A percentile compares a stretch with the other conserved stretches of the same genome.
Conservation (phyloP, 2,113 vertebrate species). For the Menidia beryllina region DNA sequence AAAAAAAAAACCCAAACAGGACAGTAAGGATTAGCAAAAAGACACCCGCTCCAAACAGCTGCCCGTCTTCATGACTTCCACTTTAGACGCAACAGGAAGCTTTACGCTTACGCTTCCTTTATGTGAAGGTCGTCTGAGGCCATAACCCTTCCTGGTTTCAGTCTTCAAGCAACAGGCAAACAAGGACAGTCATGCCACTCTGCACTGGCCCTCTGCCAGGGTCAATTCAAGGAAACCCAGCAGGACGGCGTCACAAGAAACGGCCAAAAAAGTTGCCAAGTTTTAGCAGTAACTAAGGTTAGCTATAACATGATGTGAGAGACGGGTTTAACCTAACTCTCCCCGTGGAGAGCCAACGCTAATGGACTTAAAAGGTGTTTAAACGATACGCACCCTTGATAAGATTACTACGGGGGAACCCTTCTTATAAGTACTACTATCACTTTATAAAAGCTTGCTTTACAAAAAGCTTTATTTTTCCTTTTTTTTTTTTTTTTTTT, state of each 20-base stretch:
- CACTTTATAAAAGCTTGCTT: no score
- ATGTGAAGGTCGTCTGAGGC: constrained; percentile 62
- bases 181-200: not conserved
- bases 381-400: not conserved
- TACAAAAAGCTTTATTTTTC: no score
- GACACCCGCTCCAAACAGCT: no score
- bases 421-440: no score
- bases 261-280: not conserved
- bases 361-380: constrained; percentile 4
- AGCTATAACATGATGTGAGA: not conserved
- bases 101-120: constrained; percentile 26
- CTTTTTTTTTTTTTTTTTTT: no score
- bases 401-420: no score
- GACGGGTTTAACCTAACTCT: not conserved
- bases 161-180: rapidly evolving
- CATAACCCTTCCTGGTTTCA: not conserved
- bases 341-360: not conserved
- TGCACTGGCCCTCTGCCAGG: not conserved
- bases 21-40: no score
- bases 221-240: constrained; percentile 4
- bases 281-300: not conserved
- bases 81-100: not conserved
- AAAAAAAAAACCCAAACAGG: no score
- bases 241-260: rapidly evolving
- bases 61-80: not conserved